A percentile compares a stretch with the other conserved stretches of the same genome.
These are phyloP conservation scores for Aquatica leii DNA, from an alignment of 2,888 invertebrate species.

Conservation along the genomic window DNA sequence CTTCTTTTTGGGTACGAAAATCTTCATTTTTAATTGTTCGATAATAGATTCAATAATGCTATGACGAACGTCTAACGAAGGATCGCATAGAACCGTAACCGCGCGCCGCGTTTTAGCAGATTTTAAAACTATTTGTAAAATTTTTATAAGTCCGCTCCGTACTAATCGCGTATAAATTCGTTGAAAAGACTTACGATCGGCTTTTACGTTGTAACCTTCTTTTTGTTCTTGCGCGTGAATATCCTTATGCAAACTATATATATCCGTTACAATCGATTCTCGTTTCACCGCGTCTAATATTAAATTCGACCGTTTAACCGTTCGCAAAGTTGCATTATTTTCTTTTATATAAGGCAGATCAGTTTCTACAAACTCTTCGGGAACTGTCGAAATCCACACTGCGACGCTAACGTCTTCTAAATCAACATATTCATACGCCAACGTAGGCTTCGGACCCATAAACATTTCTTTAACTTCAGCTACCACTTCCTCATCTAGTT, in stretches of 20 bases:
- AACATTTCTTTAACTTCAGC: conserved; percentile 33
- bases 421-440: conserved; percentile 44
- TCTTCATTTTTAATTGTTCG: conserved; percentile 70
- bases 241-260: conserved; percentile 63
- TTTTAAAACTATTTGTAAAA: conserved; percentile 62
- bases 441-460: conserved; percentile 49
- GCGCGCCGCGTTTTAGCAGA: conserved; percentile 60
- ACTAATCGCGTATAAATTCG: conserved; percentile 68
- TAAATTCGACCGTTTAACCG: conserved; percentile 67
- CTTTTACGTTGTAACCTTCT: conserved; percentile 64
- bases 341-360: conserved; percentile 26
- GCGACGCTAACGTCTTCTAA: conserved; percentile 55
- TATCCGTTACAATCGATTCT: conserved; percentile 67
- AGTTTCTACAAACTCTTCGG: conserved; percentile 38
- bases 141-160: conserved; percentile 64
- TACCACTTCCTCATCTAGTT: neutral
- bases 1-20: conserved; percentile 52
- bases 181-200: conserved; percentile 72
- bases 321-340: conserved; percentile 56
- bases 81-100: conserved; percentile 65
- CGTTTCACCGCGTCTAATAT: conserved; percentile 69
- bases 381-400: conserved; percentile 53
- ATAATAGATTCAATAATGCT: conserved; percentile 65
- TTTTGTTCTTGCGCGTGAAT: conserved; percentile 58
- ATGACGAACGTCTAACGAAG: conserved; percentile 61